phyloP scores from a whole-genome alignment of 2,797 vertebrate species.

The Margarornis squamiger region DNA sequence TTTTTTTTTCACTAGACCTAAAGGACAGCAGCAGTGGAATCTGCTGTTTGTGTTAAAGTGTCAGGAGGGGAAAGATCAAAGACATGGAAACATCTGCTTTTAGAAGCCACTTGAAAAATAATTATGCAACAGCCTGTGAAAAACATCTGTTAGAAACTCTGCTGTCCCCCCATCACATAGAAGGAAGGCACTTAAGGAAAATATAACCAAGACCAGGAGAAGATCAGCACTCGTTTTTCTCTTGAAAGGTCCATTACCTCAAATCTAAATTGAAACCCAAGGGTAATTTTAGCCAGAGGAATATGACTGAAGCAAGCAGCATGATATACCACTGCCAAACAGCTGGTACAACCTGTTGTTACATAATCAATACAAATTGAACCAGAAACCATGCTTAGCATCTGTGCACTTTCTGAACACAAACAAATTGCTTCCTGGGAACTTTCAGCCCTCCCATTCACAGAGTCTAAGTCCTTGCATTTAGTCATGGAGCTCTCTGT shows the following conservation, averaged over 20 bases:
- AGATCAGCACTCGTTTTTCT: background rate
- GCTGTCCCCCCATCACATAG: constrained; percentile 34
- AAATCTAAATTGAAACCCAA: background rate
- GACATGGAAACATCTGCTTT: constrained; percentile 60
- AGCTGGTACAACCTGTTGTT: constrained; percentile 52
- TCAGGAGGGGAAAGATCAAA: constrained; percentile 59
- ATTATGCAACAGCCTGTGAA: constrained; percentile 62
- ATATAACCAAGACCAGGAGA: background rate
- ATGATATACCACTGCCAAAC: background rate
- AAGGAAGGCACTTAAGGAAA: constrained; percentile 32
- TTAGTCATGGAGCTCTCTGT: background rate
- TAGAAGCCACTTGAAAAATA: constrained; percentile 60
- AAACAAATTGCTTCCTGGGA: constrained; percentile 38
- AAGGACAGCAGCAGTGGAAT: constrained; percentile 44
- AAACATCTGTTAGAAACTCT: constrained; percentile 56
- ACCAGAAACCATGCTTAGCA: background rate
- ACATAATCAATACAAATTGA: constrained; percentile 36
- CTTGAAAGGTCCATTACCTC: background rate
- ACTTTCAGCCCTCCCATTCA: constrained; percentile 10
- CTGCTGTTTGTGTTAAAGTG: constrained; percentile 59
- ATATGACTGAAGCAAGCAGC: background rate
- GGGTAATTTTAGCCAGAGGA: background rate
- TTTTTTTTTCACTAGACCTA: constrained; percentile 33
- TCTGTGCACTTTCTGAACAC: background rate
- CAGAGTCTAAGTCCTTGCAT: background rate